These are phyloP conservation scores for Zoanthus gigantus DNA, from an alignment of 92 coral and sea anemone species.

Conservation along the genomic window DNA sequence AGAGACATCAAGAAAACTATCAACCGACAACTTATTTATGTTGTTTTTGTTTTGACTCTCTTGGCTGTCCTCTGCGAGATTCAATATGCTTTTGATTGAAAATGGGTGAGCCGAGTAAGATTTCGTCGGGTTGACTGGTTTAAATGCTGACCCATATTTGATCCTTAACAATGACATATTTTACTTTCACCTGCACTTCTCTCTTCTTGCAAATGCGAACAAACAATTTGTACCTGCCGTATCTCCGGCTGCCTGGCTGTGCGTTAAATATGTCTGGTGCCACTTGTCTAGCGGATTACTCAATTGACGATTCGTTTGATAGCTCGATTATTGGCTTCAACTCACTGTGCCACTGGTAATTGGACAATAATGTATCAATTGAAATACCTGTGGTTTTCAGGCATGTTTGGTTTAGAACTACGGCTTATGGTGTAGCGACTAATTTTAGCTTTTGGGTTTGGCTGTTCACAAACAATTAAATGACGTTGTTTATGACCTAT, in stretches of 20 bases:
- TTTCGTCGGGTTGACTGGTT: conserved; percentile 35
- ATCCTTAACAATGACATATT: conserved; percentile 39
- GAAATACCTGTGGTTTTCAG: conserved; percentile 49
- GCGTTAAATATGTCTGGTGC: conserved; percentile 50
- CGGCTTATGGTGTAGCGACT: not conserved
- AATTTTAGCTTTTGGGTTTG: conserved; percentile 1
- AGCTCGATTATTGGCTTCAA: conserved; percentile 39
- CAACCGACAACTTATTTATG: not conserved
- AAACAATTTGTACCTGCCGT: conserved; percentile 10
- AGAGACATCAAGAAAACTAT: not conserved
- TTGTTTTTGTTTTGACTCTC: conserved; percentile 1
- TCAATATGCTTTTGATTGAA: conserved; percentile 40
- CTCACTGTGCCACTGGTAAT: conserved; percentile 14
- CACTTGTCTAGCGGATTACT: conserved; percentile 47
- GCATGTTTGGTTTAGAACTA: conserved; percentile 25
- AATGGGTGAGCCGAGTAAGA: conserved; percentile 42
- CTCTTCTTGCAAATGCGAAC: not conserved
- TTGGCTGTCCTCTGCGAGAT: conserved; percentile 28
- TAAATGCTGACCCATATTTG: conserved; percentile 48
- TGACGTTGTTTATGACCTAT: conserved; percentile 8
- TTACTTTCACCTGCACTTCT: not conserved
- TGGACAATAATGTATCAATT: conserved; percentile 23
- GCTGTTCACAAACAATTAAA: not conserved
- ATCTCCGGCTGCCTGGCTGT: conserved; percentile 48
- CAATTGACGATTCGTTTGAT: conserved; percentile 40